phyloP scores from a whole-genome alignment of 2,888 invertebrate genomes.

The Hypercompe scribonia region DNA sequence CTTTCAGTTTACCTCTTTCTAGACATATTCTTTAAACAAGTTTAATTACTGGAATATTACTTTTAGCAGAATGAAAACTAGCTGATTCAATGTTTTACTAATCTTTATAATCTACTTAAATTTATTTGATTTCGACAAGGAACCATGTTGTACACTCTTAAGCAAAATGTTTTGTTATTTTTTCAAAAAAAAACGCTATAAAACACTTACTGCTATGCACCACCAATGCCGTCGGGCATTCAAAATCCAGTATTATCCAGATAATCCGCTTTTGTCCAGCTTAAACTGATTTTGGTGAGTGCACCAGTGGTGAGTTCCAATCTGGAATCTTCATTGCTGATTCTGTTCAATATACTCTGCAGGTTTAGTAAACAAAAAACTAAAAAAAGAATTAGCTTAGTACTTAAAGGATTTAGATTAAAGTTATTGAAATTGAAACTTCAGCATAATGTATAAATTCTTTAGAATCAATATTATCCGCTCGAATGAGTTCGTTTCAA shows the following conservation, averaged over 20 bases:
- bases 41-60: neutral
- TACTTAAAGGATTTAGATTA: neutral
- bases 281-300: constrained; percentile 42
- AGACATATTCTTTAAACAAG: neutral
- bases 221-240: constrained; percentile 27
- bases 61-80: neutral
- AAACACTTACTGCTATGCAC: constrained; percentile 38
- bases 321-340: constrained; percentile 31
- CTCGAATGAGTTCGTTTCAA: constrained; percentile 10
- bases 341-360: neutral
- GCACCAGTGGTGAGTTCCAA: constrained; percentile 25
- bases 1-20: neutral
- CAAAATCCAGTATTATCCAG: constrained; percentile 56
- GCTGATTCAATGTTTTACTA: neutral
- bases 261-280: constrained; percentile 58
- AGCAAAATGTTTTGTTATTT: constrained; percentile 13
- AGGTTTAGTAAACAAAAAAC: neutral
- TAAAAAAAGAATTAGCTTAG: neutral
- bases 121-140: neutral
- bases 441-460: neutral
- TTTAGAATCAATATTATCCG: constrained; percentile 5
- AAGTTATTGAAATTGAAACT: neutral
- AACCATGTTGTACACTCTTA: neutral
- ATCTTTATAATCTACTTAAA: neutral
- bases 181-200: constrained; percentile 15